Conservation (phyloP, 2,113 vertebrate genomes). For the Chaenocephalus aceratus region DNA sequence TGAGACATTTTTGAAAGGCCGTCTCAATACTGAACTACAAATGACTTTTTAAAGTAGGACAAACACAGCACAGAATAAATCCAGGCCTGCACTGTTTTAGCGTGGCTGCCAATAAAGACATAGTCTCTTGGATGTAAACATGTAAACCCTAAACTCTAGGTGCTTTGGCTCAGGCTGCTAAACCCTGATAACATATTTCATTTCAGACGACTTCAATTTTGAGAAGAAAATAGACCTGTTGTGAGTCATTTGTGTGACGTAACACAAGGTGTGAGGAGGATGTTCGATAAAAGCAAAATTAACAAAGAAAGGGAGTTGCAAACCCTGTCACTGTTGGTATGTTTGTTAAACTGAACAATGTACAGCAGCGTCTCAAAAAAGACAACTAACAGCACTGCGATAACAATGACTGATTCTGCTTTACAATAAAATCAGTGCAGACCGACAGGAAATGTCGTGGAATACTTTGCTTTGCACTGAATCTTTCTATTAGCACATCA, state of each 20-base stretch:
- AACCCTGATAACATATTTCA: slow-evolving; percentile 67
- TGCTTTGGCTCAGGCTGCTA: slow-evolving; percentile 46
- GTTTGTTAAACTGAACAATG: slow-evolving; percentile 2
- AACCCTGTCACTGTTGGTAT: neutral
- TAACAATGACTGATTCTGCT: neutral
- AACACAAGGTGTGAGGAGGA: slow-evolving; percentile 8
- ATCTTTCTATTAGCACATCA: slow-evolving; percentile 25
- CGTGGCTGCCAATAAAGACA: slow-evolving; percentile 34
- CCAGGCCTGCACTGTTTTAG: neutral
- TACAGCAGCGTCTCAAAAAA: neutral
- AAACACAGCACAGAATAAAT: slow-evolving; percentile 15
- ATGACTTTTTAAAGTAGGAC: slow-evolving; percentile 14
- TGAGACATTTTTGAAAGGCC: no score
- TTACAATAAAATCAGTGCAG: neutral
- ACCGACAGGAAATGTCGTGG: slow-evolving; percentile 5
- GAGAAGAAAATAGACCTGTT: slow-evolving; percentile 35
- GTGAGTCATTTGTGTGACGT: slow-evolving; percentile 3
- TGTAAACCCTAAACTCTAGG: slow-evolving; percentile 43
- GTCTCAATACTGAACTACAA: slow-evolving; percentile 32
- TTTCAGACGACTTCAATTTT: slow-evolving; percentile 49
- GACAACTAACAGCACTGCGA: neutral
- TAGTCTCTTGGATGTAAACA: slow-evolving; percentile 39
- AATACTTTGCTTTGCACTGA: neutral
- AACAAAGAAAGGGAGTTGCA: neutral
- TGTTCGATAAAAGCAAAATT: slow-evolving; percentile 8